Base-by-base conservation (phyloP, 2,113 vertebrate species). In the Salvelinus sp. region DNA sequence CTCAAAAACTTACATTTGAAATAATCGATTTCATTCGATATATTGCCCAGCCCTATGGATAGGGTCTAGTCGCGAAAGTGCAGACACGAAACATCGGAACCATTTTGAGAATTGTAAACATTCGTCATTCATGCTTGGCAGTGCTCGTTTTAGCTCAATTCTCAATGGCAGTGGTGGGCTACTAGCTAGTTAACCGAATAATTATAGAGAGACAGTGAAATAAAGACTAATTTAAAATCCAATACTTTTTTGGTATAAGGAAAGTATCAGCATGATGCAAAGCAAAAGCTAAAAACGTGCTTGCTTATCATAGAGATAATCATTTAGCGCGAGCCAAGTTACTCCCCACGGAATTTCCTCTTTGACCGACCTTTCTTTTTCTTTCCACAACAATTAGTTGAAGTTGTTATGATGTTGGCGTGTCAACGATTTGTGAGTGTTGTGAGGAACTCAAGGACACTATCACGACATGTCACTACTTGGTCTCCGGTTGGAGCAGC, bases 401-500 rank as follows among this genome's bases (percentile, higher is more conserved):
- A 62, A 62, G 5, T 22, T n/a, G 48, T 69, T 33, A 47, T 47
- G 9, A 48, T 48, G 68, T 48, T 48, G 22, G 38, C 28, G 18
- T 69, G 33, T 69, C 68, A 69, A 47, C 38, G 44, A 10, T 12
- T 22, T 47, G 44, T n/a, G n/a, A 48, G 68, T 23, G n/a, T 50
- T 25, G 20, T 69, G n/a, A 47, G 38, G 68, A 69, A 69, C 68
- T 22, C 33, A 13, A 23, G 9, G 10, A 69, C 33, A 48, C 6
- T 69, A 22, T 23, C 68, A 9, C 68, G 68, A 69, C 22, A 50
- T 69, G 68, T 69, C 33, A 69, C 68, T 10, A 69, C 44, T 2
- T 69, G 68, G 68, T 69, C 68, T 10, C 38, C 68, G 20, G 68
- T 69, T 23, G 68, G 33, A 69, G 68, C 33, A 47, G 68, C 68